A percentile compares a stretch with the other conserved stretches of the same genome.
phyloP scores from a whole-genome alignment of 23 tunicate genomes.

The Diplosoma virens region DNA sequence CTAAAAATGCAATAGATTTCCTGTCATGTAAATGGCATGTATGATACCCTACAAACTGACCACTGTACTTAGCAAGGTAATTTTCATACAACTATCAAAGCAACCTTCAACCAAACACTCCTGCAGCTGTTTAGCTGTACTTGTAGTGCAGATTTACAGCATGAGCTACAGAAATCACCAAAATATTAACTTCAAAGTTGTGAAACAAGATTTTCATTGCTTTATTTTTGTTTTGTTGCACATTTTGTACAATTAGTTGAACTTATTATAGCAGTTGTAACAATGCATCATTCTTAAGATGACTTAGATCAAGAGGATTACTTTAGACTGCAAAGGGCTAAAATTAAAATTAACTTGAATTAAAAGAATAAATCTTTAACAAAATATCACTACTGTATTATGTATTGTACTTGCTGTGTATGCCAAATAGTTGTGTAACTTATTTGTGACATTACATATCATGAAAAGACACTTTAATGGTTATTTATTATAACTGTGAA shows the following conservation, averaged over 20 bases:
- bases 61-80: background rate
- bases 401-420: too few relatives aligned
- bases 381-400: too few relatives aligned
- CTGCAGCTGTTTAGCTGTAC: background rate
- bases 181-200: background rate
- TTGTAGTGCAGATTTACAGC: background rate
- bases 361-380: too few relatives aligned
- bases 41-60: background rate
- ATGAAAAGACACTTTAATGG: too few relatives aligned
- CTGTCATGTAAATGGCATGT: background rate
- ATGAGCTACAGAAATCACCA: background rate
- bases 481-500: too few relatives aligned
- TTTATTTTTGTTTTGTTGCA: background rate
- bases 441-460: too few relatives aligned
- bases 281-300: background rate
- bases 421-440: too few relatives aligned
- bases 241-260: background rate
- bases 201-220: background rate
- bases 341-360: too few relatives aligned
- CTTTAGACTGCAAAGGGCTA: background rate
- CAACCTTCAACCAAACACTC: background rate
- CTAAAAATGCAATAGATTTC: background rate
- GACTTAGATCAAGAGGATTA: too few relatives aligned
- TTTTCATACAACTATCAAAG: background rate
- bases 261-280: background rate